These are phyloP conservation scores for Thymallus thymallus DNA, from an alignment of 2,113 vertebrate genomes.

Conservation along the genomic window DNA sequence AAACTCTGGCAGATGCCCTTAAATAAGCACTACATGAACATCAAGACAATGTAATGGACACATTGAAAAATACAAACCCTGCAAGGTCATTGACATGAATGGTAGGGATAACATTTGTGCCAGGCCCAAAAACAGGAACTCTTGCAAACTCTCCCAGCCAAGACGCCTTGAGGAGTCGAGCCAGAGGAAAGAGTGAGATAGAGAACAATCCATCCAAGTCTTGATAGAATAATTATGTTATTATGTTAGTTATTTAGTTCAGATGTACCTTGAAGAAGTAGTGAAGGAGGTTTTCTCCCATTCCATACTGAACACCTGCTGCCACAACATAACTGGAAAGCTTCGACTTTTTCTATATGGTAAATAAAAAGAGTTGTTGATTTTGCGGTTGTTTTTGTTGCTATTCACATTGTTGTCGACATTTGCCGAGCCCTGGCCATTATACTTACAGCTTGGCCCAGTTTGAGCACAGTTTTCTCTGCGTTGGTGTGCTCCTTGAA, in stretches of 20 bases:
- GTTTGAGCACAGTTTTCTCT: constrained; percentile 85
- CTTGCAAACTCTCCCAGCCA: constrained; percentile 80
- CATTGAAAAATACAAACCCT: constrained; percentile 67
- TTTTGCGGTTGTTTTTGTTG: not conserved
- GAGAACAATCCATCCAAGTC: not conserved
- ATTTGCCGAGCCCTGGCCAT: not conserved
- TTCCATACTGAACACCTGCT: constrained; percentile 87
- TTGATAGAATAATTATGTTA: not conserved
- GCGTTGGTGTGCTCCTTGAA: constrained; percentile 80
- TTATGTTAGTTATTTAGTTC: not conserved
- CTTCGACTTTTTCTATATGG: constrained; percentile 75
- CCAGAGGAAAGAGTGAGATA: constrained; percentile 4
- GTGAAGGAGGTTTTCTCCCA: constrained; percentile 84
- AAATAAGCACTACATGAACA: not conserved
- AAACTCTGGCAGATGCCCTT: not conserved
- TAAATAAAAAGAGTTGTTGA: constrained; percentile 9
- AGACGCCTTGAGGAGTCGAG: constrained; percentile 62
- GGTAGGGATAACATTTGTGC: constrained; percentile 83
- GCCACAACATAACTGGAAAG: constrained; percentile 81
- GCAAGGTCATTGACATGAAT: constrained; percentile 90
- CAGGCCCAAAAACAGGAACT: constrained; percentile 83
- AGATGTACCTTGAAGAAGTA: constrained; percentile 89
- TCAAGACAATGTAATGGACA: constrained; percentile 2
- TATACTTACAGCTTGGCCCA: constrained; percentile 80
- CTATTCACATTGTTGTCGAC: not conserved